These are phyloP conservation scores for Himalopsyche anomala DNA, from an alignment of 2,888 invertebrate genomes.

Conservation along the genomic window DNA sequence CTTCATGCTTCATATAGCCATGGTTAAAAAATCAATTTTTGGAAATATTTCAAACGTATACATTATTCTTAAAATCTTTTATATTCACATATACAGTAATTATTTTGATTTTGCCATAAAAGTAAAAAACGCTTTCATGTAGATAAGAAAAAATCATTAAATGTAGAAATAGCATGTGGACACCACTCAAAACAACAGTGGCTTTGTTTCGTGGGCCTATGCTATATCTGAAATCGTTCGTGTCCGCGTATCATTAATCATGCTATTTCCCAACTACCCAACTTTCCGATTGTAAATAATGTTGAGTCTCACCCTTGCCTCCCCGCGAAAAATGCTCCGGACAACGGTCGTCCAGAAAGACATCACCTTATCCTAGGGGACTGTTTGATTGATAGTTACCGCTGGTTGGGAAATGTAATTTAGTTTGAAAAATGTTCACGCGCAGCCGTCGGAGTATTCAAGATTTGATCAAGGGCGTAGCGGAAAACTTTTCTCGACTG, in stretches of 20 bases:
- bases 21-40: too few relatives aligned
- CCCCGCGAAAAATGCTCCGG: conserved; percentile 30
- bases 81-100: too few relatives aligned
- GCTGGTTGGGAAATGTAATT: conserved; percentile 58
- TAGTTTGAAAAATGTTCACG: conserved; percentile 61
- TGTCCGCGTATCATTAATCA: conserved; percentile 51
- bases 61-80: too few relatives aligned
- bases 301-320: not conserved
- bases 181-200: not conserved
- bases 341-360: conserved; percentile 54
- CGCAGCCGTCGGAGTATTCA: conserved; percentile 34
- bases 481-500: conserved; percentile 8
- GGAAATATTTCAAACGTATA: too few relatives aligned
- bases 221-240: conserved; percentile 37
- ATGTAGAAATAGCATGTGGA: conserved; percentile 41
- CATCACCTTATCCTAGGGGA: conserved; percentile 58
- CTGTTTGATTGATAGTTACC: conserved; percentile 60
- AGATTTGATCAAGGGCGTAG: conserved; percentile 34
- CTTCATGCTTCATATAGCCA: too few relatives aligned
- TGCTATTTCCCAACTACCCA: conserved; percentile 36
- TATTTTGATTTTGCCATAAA: not conserved
- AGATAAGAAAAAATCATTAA: conserved; percentile 22
- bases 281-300: conserved; percentile 31
- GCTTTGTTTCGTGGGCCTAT: conserved; percentile 15
- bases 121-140: not conserved